Evolutionary conservation across 1,140 invertebrate genomes (phyloP), one percentile per base, ranked within the genome.

Genomic region (Microplitis mediator): DNA sequence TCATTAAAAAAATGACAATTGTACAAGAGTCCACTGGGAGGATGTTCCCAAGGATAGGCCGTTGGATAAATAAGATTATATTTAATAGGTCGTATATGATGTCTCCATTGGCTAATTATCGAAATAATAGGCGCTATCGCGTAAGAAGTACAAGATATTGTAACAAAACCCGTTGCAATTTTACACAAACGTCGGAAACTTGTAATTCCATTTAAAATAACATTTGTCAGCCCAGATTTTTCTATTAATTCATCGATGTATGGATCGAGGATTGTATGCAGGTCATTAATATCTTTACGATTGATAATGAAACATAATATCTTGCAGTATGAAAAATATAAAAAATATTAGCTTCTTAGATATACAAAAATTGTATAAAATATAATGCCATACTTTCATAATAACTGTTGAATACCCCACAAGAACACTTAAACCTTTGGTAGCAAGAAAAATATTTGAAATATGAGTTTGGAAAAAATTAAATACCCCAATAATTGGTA

Each of bases 381-480:
- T 45, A 9, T 45, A 45, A 9, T 5, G 39, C 31, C 8, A n/a
- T 70, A 77, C 76, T 70, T 77, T 77, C 5, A 74, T 4, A 2
- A 69, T 32, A 69, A 67, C 14, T 9, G 69, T 45, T 16, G 31
- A 60, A 8, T 71, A 71, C 32, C 74, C 69, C 6, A 67, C 23
- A 3, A 56, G n/a, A 2, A 70, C 4, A 9, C 76, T 65, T 2
- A 73, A 13, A 23, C 76, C 65, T 35, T 69, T 69, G 2, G 73
- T 74, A 5, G 74, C 54, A 31, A 73, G 8, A 2, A 11, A 39
- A 4, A 72, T 14, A 71, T 74, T 74, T 2, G 32, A n/a, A 4
- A 69, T 34, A 32, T 76, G 45, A 36, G 71, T 34, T 9, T 52
- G 4, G 6, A 71, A 72, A 60, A 71, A 76, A 50, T 68, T 58